Evolutionary conservation across 2,797 vertebrate species (phyloP).

Genomic region (Gila robusta): DNA sequence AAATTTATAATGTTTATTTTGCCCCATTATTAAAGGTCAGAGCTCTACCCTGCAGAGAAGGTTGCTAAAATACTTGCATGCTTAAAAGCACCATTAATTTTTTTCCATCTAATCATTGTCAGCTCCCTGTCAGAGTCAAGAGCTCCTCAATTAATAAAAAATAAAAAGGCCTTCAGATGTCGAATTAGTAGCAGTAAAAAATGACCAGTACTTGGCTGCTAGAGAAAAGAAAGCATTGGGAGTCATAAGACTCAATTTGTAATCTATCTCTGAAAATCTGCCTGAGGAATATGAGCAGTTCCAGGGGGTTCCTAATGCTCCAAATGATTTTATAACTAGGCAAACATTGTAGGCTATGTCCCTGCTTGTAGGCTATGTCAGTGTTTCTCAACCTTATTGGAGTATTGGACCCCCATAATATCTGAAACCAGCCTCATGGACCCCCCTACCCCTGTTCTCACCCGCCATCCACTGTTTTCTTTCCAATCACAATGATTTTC

Average conservation of each 20-base stretch:
- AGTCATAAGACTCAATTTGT: conserved; percentile 71
- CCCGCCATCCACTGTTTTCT: too few relatives aligned
- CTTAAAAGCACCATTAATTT: conserved; percentile 73
- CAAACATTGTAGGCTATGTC: neutral
- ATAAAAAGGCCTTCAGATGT: conserved; percentile 55
- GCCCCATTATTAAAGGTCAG: conserved; percentile 74
- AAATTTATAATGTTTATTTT: conserved; percentile 65
- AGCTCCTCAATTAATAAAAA: conserved; percentile 62
- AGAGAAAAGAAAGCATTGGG: conserved; percentile 32
- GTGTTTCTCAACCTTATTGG: too few relatives aligned
- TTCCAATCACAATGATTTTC: too few relatives aligned
- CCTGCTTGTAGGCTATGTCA: too few relatives aligned
- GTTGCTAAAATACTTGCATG: conserved; percentile 61
- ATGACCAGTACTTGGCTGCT: conserved; percentile 54
- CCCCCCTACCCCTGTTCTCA: too few relatives aligned
- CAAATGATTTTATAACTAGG: conserved; percentile 4
- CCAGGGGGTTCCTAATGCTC: conserved; percentile 31
- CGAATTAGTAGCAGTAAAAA: conserved; percentile 60
- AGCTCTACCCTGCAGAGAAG: conserved; percentile 61
- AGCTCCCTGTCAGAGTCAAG: conserved; percentile 69
- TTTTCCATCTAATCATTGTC: conserved; percentile 77
- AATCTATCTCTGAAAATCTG: conserved; percentile 46
- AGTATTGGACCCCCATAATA: too few relatives aligned
- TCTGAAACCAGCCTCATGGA: too few relatives aligned
- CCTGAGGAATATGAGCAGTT: conserved; percentile 3